Evolutionary conservation across 2,888 invertebrate genomes (phyloP).

Genomic region (Eurytoma californica): DNA sequence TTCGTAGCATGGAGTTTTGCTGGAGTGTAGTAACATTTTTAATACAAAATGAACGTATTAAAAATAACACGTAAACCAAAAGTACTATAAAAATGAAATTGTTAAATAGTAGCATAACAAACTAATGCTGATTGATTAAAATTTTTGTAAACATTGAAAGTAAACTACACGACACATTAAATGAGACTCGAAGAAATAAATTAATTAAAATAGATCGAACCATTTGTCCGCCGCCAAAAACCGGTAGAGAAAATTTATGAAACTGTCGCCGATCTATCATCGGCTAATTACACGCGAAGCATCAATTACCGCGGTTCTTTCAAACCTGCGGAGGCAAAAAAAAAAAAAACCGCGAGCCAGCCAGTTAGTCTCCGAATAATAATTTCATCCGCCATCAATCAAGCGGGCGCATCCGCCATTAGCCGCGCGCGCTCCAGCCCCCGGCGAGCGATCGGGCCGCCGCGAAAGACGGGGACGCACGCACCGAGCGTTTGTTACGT

Average conservation of each 20-base stretch:
- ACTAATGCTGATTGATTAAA: too few relatives aligned
- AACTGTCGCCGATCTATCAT: neutral
- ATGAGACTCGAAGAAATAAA: too few relatives aligned
- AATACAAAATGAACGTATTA: too few relatives aligned
- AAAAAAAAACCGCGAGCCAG: neutral
- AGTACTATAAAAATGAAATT: too few relatives aligned
- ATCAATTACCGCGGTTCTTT: neutral
- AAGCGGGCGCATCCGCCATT: neutral
- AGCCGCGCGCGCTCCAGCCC: neutral
- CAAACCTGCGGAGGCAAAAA: neutral
- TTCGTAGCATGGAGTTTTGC: too few relatives aligned
- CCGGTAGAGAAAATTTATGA: neutral
- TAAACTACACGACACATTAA: too few relatives aligned
- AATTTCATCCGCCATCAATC: conserved; percentile 29
- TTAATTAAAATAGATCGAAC: neutral
- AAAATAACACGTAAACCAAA: too few relatives aligned
- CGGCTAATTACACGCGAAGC: neutral
- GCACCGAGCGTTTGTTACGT: conserved; percentile 46
- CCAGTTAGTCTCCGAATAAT: neutral
- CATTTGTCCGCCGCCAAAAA: neutral
- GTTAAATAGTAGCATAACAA: too few relatives aligned
- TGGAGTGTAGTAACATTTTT: too few relatives aligned
- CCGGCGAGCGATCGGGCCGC: neutral
- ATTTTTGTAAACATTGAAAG: too few relatives aligned
- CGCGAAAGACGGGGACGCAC: neutral